Evolutionary conservation across 2,113 vertebrate species (phyloP).

Genomic region (Mesocricetus auratus): DNA sequence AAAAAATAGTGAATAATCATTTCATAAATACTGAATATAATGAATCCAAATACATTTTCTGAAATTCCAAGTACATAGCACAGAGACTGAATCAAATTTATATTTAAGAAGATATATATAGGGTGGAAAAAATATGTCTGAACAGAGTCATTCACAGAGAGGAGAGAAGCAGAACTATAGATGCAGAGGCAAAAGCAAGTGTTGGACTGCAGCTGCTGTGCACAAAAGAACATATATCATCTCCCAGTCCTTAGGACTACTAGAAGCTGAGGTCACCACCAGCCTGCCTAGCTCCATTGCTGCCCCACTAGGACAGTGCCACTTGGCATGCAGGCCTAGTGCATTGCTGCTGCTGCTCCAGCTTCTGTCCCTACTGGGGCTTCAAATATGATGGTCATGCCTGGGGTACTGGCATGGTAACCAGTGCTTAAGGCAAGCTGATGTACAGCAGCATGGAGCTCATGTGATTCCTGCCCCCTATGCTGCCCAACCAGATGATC

Average conservation of each 20-base stretch:
- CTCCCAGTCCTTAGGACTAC: neutral
- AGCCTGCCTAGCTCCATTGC: neutral
- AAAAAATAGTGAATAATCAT: conserved; percentile 14
- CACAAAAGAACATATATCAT: neutral
- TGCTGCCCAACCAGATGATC: neutral
- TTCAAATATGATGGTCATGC: neutral
- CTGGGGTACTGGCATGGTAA: neutral
- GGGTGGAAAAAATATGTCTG: neutral
- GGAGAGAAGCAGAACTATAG: neutral
- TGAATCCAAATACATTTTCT: neutral
- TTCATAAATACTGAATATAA: neutral
- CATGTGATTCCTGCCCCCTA: neutral
- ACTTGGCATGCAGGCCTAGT: neutral
- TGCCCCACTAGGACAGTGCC: neutral
- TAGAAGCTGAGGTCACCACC: neutral
- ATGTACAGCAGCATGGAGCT: neutral
- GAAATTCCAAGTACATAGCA: neutral
- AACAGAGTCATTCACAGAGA: neutral
- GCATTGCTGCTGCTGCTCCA: neutral
- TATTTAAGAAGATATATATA: conserved; percentile 31
- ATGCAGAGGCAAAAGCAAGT: neutral
- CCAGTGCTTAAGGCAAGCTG: neutral
- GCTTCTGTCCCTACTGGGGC: neutral
- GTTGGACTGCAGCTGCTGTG: neutral
- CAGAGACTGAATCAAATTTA: conserved; percentile 18